Evolutionary conservation across 2,797 vertebrate genomes (phyloP).

Genomic region (Lepus oiostolus): DNA sequence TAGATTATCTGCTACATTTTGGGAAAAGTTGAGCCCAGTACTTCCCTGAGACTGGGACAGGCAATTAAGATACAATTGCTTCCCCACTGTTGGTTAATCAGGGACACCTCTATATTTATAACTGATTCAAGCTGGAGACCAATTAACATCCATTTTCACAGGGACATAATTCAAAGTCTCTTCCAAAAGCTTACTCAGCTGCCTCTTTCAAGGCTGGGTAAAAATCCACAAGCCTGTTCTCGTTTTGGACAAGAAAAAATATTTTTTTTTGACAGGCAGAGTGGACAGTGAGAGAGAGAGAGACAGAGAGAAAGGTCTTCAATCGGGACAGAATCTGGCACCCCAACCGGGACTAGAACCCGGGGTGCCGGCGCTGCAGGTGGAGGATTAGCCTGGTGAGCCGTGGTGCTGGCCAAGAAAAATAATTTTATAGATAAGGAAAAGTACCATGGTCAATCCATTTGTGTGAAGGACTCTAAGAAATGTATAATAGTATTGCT

Average conservation of each 20-base stretch:
- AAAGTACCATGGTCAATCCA: not conserved
- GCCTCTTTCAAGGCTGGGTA: slow-evolving; percentile 15
- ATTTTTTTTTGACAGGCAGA: no score
- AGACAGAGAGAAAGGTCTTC: no score
- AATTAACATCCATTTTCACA: slow-evolving; percentile 73
- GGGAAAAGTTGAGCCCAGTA: not conserved
- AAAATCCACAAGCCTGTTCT: not conserved
- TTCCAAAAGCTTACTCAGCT: slow-evolving; percentile 54
- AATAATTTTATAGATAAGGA: slow-evolving; percentile 29
- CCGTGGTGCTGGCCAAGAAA: no score
- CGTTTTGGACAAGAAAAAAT: not conserved
- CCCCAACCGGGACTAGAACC: no score
- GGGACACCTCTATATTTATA: slow-evolving; percentile 56
- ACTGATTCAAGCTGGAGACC: slow-evolving; percentile 53
- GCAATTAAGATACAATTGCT: slow-evolving; percentile 63
- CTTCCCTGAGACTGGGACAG: not conserved
- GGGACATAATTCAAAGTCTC: slow-evolving; percentile 54
- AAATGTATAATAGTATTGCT: not conserved
- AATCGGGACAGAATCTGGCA: no score
- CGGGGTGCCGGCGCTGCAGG: no score
- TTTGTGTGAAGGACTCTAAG: not conserved
- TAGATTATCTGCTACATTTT: slow-evolving; percentile 19
- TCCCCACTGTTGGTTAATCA: slow-evolving; percentile 62
- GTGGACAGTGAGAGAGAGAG: no score
- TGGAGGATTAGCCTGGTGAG: no score